These are phyloP conservation scores for Cecidostiba fungosa DNA, from an alignment of 2,888 invertebrate genomes.

Conservation along the genomic window DNA sequence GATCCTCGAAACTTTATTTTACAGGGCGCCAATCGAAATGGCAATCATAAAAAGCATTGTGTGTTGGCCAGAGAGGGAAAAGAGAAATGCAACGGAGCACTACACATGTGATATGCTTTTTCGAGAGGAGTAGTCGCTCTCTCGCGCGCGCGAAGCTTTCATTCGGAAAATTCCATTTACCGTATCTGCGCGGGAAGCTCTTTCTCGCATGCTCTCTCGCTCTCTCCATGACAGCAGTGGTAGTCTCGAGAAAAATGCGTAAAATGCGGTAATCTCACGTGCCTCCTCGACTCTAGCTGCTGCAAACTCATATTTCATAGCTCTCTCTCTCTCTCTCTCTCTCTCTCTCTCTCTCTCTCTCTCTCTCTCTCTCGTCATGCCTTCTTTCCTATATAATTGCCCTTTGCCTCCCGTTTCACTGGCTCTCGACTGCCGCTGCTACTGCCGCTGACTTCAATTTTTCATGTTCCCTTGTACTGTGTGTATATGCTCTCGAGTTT, in stretches of 20 bases:
- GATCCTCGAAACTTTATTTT: neutral
- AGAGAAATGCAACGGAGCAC: neutral
- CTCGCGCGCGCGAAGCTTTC: slow-evolving; percentile 39
- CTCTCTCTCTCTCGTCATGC: slow-evolving; percentile 38
- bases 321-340: too few species aligned
- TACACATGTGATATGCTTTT: slow-evolving; percentile 23
- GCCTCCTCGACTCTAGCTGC: slow-evolving; percentile 36
- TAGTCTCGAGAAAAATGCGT: slow-evolving; percentile 55
- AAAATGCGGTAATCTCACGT: slow-evolving; percentile 62
- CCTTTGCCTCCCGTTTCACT: neutral
- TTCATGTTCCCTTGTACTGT: neutral
- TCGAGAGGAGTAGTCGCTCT: neutral
- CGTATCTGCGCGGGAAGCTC: slow-evolving; percentile 20
- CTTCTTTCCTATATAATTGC: slow-evolving; percentile 45
- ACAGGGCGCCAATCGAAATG: slow-evolving; percentile 35
- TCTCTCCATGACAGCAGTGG: slow-evolving; percentile 1
- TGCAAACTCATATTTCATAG: slow-evolving; percentile 51
- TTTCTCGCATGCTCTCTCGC: neutral
- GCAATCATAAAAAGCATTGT: slow-evolving; percentile 52
- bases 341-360: too few species aligned
- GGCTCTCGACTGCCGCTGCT: neutral
- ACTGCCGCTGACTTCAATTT: neutral
- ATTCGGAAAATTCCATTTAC: slow-evolving; percentile 64
- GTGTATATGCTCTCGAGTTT: neutral
- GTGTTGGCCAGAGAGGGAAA: neutral